phyloP scores from a whole-genome alignment of 2,888 invertebrate genomes.

The Lasioglossum pauxillum region DNA sequence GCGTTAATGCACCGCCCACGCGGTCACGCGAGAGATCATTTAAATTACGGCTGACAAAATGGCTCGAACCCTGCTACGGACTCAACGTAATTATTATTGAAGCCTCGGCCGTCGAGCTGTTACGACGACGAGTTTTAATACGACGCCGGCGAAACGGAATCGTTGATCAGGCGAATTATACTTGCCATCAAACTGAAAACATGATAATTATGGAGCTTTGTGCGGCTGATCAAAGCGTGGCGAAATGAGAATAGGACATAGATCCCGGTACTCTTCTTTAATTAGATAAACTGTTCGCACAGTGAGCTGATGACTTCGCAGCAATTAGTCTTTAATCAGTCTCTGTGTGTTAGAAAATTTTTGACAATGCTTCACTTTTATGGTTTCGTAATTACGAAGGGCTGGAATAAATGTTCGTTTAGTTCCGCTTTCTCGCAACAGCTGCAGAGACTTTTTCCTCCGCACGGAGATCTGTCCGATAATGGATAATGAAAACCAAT shows the following conservation, averaged over 20 bases:
- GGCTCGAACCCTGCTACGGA: constrained; percentile 36
- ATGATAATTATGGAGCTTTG: neutral
- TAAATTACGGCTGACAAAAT: constrained; percentile 51
- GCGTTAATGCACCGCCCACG: constrained; percentile 57
- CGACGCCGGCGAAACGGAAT: neutral
- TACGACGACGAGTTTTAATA: neutral
- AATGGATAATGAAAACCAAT: neutral
- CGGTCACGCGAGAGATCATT: constrained; percentile 44
- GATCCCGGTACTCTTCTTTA: neutral
- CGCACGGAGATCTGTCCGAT: neutral
- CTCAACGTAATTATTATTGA: constrained; percentile 49
- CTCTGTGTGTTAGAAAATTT: neutral
- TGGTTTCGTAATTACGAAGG: neutral
- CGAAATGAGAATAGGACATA: neutral
- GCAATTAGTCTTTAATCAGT: neutral
- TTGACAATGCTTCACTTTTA: neutral
- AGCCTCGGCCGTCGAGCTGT: constrained; percentile 7
- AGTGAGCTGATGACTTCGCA: neutral
- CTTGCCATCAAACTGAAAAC: neutral
- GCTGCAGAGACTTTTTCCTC: neutral
- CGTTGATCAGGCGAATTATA: neutral
- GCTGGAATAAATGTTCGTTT: neutral
- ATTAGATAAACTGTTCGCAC: neutral
- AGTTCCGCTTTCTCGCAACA: neutral
- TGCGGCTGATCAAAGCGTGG: neutral